Conservation (phyloP, 2,888 invertebrate species). For the Eupithecia vulgata region DNA sequence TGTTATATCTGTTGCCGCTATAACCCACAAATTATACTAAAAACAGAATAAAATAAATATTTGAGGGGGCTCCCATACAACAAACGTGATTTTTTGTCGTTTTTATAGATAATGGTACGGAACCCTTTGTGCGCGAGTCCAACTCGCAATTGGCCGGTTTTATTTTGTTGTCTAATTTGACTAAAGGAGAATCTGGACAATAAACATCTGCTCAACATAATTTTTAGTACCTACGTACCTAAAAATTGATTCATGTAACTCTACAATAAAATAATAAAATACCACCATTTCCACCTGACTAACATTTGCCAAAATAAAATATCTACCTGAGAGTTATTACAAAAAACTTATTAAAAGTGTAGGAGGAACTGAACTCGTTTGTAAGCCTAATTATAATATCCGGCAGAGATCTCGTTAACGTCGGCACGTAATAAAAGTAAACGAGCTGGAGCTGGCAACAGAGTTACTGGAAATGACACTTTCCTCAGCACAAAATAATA, state of each 20-base stretch:
- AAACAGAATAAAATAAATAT: no score
- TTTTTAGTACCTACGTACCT: no score
- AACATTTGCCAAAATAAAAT: neutral
- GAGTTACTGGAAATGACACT: slow-evolving; percentile 26
- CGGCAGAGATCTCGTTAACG: slow-evolving; percentile 61
- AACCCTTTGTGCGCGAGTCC: no score
- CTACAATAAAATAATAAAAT: neutral
- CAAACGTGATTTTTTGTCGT: no score
- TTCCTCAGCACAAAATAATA: neutral
- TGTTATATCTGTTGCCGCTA: no score
- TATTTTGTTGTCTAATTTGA: no score
- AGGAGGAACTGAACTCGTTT: slow-evolving; percentile 58
- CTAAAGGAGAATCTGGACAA: no score
- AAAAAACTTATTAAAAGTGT: slow-evolving; percentile 32
- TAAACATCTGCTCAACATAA: no score
- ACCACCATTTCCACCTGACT: neutral
- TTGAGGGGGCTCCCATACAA: no score
- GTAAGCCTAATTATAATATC: slow-evolving; percentile 62
- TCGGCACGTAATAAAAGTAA: slow-evolving; percentile 65
- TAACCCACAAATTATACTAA: no score
- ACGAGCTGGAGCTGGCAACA: slow-evolving; percentile 47
- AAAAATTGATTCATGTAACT: neutral
- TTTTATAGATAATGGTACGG: no score
- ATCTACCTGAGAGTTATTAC: slow-evolving; percentile 17
- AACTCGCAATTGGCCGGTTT: no score